Percentiles rank a stretch among this genome's conserved stretches.
Conservation (phyloP, 1,140 invertebrate species). For the Ladona fulva region DNA sequence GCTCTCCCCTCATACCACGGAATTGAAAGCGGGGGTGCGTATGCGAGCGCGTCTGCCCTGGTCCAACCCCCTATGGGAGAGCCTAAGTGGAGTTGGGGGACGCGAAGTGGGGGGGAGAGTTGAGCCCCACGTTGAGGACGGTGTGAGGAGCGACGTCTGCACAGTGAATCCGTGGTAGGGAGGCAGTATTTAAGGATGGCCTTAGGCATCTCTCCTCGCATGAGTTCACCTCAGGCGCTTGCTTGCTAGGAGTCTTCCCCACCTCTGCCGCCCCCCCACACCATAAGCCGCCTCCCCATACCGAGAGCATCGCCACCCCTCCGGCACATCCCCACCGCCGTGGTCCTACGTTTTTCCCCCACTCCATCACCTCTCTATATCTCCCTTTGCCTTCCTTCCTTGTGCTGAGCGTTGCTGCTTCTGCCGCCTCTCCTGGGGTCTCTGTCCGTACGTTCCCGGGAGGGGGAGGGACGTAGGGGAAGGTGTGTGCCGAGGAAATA, state of each 20-base stretch:
- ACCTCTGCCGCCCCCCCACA: neutral
- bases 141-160: neutral
- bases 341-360: neutral
- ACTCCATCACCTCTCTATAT: neutral
- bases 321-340: neutral
- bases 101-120: neutral
- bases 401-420: neutral
- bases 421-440: neutral
- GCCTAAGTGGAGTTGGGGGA: neutral
- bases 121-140: too few relatives aligned
- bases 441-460: neutral
- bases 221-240: slow-evolving; percentile 7
- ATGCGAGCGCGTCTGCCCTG: too few relatives aligned
- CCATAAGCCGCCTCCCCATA: neutral
- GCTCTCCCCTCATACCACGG: too few relatives aligned
- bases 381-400: neutral
- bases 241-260: neutral
- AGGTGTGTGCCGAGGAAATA: neutral
- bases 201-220: neutral
- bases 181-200: neutral
- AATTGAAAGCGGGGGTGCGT: too few relatives aligned
- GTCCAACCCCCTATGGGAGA: too few relatives aligned
- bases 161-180: neutral
- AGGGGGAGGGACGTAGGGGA: neutral
- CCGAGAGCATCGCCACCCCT: neutral